These are phyloP conservation scores for Calyptommatus sinebrachiatus DNA, from an alignment of 2,113 vertebrate genomes.

Conservation along the genomic window DNA sequence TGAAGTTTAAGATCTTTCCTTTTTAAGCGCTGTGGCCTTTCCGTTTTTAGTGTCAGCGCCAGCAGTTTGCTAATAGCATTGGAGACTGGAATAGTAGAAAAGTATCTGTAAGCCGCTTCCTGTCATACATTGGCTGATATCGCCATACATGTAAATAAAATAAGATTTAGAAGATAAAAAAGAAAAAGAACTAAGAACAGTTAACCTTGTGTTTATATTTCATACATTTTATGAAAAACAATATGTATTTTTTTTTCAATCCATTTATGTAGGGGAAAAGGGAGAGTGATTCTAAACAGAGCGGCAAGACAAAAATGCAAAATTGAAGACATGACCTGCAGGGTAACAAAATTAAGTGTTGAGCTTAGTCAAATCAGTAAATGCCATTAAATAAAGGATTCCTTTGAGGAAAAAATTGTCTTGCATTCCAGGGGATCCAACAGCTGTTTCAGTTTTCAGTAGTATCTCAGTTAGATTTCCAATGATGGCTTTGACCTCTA, in stretches of 20 bases:
- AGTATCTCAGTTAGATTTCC: not conserved
- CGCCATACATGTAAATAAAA: not conserved
- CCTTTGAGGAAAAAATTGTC: not conserved
- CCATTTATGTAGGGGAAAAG: no score
- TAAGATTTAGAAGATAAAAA: not conserved
- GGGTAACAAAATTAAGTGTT: not conserved
- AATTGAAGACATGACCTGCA: not conserved
- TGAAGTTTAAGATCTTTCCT: no score
- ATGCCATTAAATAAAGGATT: not conserved
- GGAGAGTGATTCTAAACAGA: no score
- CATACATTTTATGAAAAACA: not conserved
- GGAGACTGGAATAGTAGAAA: no score
- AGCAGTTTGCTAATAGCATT: no score
- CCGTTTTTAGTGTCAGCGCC: no score
- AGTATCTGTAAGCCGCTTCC: no score
- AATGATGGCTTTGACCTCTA: not conserved
- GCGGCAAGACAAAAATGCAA: not conserved
- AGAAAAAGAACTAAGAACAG: no score
- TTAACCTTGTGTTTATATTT: no score
- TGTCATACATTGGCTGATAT: not conserved
- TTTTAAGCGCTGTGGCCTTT: no score
- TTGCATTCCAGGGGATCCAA: not conserved
- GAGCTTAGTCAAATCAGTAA: not conserved
- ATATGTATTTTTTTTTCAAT: not conserved
- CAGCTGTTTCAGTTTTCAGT: not conserved